Evolutionary conservation across 2,888 invertebrate species (phyloP).

Genomic region (Lochmaea crataegi): DNA sequence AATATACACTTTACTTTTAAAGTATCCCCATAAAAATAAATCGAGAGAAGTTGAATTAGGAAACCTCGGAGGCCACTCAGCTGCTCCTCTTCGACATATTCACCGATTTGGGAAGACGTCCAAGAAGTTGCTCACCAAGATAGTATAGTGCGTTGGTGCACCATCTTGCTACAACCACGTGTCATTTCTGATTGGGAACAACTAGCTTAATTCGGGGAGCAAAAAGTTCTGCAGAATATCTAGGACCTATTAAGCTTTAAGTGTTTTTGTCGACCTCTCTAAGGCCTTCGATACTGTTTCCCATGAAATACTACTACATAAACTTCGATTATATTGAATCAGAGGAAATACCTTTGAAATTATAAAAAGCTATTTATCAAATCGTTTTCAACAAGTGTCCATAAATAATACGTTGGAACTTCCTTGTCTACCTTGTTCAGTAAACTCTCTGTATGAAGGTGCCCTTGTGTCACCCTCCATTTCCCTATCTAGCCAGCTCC

Average conservation of each 20-base stretch:
- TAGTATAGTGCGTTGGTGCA: conserved; percentile 37
- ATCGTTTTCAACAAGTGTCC: no score
- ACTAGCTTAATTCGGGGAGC: conserved; percentile 26
- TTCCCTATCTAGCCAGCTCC: no score
- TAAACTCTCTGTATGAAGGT: no score
- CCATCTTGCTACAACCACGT: conserved; percentile 43
- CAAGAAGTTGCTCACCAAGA: neutral
- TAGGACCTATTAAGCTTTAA: conserved; percentile 29
- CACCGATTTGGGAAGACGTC: neutral
- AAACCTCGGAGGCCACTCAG: conserved; percentile 41
- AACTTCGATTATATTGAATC: no score
- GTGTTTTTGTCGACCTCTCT: no score
- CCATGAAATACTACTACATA: no score
- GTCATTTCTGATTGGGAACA: conserved; percentile 32
- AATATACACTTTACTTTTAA: conserved; percentile 38
- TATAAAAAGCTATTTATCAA: no score
- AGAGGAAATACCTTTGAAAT: no score
- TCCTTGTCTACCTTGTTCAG: no score
- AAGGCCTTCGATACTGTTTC: no score
- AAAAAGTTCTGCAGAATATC: conserved; percentile 24
- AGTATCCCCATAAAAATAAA: conserved; percentile 39
- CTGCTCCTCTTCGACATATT: conserved; percentile 39
- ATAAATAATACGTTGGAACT: no score
- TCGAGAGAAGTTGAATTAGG: conserved; percentile 37
- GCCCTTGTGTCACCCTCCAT: no score